These are phyloP conservation scores for Archaeoteleia sp. DNA, from an alignment of 2,888 invertebrate genomes.

Conservation along the genomic window DNA sequence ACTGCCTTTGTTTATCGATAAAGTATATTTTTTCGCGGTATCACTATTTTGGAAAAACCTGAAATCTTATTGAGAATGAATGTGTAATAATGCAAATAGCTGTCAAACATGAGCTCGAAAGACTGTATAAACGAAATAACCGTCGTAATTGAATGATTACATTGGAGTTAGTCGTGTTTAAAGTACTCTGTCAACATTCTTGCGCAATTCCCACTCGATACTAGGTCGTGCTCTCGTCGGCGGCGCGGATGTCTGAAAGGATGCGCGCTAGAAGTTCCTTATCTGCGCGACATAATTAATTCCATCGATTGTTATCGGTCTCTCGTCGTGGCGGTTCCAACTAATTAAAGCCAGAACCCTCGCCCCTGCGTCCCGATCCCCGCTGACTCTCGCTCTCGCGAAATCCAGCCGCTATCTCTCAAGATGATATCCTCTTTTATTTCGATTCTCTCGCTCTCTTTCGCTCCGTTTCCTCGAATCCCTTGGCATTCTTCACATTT, in stretches of 20 bases:
- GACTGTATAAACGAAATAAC: no score
- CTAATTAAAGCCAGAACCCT: constrained; percentile 70
- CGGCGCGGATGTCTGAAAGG: constrained; percentile 59
- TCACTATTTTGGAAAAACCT: no score
- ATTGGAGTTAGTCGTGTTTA: constrained; percentile 19
- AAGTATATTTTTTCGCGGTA: no score
- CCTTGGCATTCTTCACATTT: constrained; percentile 63
- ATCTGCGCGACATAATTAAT: constrained; percentile 73
- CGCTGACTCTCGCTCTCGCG: constrained; percentile 45
- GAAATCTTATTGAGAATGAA: no score
- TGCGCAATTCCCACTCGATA: constrained; percentile 31
- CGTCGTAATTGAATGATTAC: constrained; percentile 25
- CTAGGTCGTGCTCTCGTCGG: constrained; percentile 38
- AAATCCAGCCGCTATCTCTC: constrained; percentile 46
- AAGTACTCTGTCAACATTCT: constrained; percentile 37
- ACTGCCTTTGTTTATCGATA: no score
- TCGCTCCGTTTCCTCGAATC: constrained; percentile 46
- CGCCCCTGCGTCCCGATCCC: constrained; percentile 21
- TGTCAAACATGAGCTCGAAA: no score
- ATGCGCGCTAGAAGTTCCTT: constrained; percentile 61
- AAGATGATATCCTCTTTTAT: constrained; percentile 37
- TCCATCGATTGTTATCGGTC: constrained; percentile 70
- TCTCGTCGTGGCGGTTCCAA: constrained; percentile 70
- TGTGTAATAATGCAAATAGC: no score
- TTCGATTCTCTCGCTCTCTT: constrained; percentile 40